Base-by-base conservation (phyloP, 2,888 invertebrate genomes). In the Lydus trimaculatus region DNA sequence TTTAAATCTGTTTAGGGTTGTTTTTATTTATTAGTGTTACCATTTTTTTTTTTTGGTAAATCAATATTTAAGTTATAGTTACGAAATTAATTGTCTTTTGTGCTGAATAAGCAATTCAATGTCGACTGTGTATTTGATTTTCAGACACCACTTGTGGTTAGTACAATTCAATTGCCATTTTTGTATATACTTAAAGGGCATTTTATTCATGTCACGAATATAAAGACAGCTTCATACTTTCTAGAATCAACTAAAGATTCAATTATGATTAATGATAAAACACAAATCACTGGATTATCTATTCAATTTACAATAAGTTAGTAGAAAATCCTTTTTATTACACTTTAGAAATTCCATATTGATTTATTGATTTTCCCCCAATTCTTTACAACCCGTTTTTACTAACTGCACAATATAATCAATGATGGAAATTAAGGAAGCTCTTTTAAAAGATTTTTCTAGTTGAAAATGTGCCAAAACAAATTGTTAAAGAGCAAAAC, bases 401-500 rank as follows among this genome's bases (percentile, higher is more conserved):
- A 3, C 17, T n/a, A 23, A 52, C 48, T 39, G 6, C 23, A 23
- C 23, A 52, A 23, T 23, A 13, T 17, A 23, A 52, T 52, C 23
- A 13, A 15, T 25, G 25, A 56, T 56, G 56, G 56, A 20, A 56
- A 56, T 56, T 56, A 25, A 56, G 20, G 5, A 20, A 23, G 20
- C 23, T 48, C 48, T 11, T n/a, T 48, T 8, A 56, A 56, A 56
- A 56, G 23, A 25, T 13, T 56, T 4, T 5, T 56, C 56, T 8
- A 56, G 23, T 56, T 56, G 56, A 56, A 56, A 56, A 56, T 1
- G 25, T 56, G 56, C 56, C 56, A 56, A 56, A 9, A 48, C 9
- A 9, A 9, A 48, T 1, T 9, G 23, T 25, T 7, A 25, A 6
- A 25, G 13, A 23, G n/a, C 17, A n/a, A n/a, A 13, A n/a, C 8